phyloP scores from a whole-genome alignment of 1,140 invertebrate genomes.

The Drosophila nigrodunni region DNA sequence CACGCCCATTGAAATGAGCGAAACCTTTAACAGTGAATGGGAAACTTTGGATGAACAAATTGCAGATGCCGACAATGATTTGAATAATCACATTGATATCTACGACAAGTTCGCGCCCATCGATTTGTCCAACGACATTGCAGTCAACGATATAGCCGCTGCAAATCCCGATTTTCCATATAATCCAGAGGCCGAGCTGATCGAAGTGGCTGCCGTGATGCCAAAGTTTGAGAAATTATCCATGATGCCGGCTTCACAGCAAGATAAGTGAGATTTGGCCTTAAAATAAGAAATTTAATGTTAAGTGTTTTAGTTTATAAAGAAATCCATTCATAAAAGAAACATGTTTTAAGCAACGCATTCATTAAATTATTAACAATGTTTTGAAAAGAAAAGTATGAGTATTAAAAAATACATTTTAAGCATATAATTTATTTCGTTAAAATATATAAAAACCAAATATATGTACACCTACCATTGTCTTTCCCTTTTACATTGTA shows the following conservation, averaged over 20 bases:
- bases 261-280: constrained; percentile 6
- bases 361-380: constrained; percentile 51
- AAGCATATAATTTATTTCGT: constrained; percentile 46
- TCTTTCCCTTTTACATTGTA: neutral
- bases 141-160: constrained; percentile 76
- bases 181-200: constrained; percentile 83
- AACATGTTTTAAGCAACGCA: constrained; percentile 8
- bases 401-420: constrained; percentile 44
- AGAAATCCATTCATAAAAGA: constrained; percentile 26
- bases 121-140: constrained; percentile 84
- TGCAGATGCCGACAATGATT: constrained; percentile 60
- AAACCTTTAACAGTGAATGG: constrained; percentile 77
- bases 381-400: neutral
- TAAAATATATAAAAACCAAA: constrained; percentile 36
- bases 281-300: constrained; percentile 27
- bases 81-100: constrained; percentile 75
- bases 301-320: constrained; percentile 53
- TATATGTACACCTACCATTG: neutral
- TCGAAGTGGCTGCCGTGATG: constrained; percentile 53
- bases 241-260: constrained; percentile 21
- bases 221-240: constrained; percentile 77
- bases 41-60: constrained; percentile 48
- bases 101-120: constrained; percentile 63
- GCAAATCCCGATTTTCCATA: constrained; percentile 59
- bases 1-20: constrained; percentile 63